Evolutionary conservation across 1,140 invertebrate genomes (phyloP), one percentile per base, ranked within the genome.

Genomic region (Meloidogyne floridensis): DNA sequence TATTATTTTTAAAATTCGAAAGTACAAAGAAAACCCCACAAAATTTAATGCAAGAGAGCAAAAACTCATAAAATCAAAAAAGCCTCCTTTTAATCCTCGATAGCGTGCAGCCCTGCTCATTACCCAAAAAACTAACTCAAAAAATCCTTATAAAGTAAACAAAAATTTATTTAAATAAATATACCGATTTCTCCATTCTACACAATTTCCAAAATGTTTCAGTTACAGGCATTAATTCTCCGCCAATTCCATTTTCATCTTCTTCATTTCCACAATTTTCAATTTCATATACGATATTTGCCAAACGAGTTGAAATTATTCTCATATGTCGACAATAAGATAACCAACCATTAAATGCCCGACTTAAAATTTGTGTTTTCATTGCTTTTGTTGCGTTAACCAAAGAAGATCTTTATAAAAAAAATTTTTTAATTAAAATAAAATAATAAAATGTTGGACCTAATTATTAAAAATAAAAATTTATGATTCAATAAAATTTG

Each of bases 321-420:
- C 94, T 94, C 84, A 98, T 91, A 90, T 97, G 95, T 13, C 95
- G 91, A 89, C 95, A 96, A 90, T 98, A 95, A 9, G 95, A 95
- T 72, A 97, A 91, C 96, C 92, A 98, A 77, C 96, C 96, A 90
- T 97, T 97, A 91, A 98, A 98, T 71, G 96, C 96, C 83, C 96
- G 91, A 0, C 95, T 96, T 82, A 97, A 94, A 77, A 98, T 97
- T 91, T 98, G 96, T 70, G 94, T 93, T 83, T 93, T 94, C 95
- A 98, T 97, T 0, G 95, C 96, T 88, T 94, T 94, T 92, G 96
- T 97, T n/a, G 97, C 93, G 80, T 94, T 75, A 80, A 84, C 72
- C 81, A 88, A 32, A 82, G 79, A 76, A 80, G 87, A 80, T 77
- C 87, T 88, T 80, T 80, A 87, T 6, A 72, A 4, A 70, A 69